phyloP scores from a whole-genome alignment of 2,113 vertebrate genomes.

The Alligator sinensis region DNA sequence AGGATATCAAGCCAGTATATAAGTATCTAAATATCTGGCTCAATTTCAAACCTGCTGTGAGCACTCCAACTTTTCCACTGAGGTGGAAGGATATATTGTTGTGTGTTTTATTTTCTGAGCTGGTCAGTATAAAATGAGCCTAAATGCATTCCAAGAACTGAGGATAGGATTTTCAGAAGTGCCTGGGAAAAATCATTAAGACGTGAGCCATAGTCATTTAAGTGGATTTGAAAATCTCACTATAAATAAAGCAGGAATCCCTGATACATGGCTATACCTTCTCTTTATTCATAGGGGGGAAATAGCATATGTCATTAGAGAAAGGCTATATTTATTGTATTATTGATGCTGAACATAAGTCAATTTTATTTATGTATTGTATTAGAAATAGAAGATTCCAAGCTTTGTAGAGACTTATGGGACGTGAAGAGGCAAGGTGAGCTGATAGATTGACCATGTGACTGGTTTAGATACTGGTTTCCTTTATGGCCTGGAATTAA shows the following conservation, averaged over 20 bases:
- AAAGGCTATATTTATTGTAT: fast-evolving
- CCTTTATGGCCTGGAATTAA: no score
- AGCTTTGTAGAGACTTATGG: background rate
- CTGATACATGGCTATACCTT: background rate
- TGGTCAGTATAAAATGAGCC: background rate
- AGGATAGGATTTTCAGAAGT: background rate
- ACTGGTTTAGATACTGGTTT: conserved; percentile 37
- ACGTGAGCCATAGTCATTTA: background rate
- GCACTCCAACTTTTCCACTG: background rate
- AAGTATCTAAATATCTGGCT: fast-evolving
- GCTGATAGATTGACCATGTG: background rate
- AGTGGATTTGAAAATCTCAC: background rate
- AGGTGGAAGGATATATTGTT: background rate
- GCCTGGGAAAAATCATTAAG: background rate
- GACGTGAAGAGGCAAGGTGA: background rate
- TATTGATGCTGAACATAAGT: background rate
- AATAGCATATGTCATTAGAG: background rate
- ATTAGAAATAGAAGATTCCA: background rate
- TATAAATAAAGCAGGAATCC: background rate
- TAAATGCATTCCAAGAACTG: fast-evolving
- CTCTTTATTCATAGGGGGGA: background rate
- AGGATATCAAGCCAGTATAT: background rate
- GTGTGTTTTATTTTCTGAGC: background rate
- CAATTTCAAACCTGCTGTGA: fast-evolving
- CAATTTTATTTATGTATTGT: background rate